Conservation (phyloP, 2,113 vertebrate genomes). For the Ursus arctos region DNA sequence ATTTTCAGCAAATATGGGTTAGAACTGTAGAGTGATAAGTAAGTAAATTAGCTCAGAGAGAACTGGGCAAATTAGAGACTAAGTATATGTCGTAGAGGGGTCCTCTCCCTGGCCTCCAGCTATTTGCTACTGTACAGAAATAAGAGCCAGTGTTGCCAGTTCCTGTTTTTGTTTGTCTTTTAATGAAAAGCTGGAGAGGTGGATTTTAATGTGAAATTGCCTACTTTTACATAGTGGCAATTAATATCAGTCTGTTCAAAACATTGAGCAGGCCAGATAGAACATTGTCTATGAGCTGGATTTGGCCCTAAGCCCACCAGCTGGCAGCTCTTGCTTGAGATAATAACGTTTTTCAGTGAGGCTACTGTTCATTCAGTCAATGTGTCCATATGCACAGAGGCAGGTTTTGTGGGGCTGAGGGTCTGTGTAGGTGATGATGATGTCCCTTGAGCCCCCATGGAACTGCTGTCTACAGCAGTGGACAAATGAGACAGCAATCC, state of each 20-base stretch:
- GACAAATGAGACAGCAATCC: background rate
- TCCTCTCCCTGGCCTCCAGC: background rate
- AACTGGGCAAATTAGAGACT: background rate
- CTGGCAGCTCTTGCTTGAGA: background rate
- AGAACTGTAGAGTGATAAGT: background rate
- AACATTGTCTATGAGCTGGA: background rate
- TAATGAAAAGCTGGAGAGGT: background rate
- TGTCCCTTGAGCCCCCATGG: background rate
- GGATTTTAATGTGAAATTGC: background rate
- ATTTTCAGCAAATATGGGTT: background rate
- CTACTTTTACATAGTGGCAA: background rate
- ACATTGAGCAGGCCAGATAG: background rate
- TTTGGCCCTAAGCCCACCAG: background rate
- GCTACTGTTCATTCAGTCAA: background rate
- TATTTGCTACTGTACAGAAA: background rate
- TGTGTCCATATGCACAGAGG: background rate
- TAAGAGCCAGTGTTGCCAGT: background rate
- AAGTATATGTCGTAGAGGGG: background rate
- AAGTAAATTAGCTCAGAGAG: background rate
- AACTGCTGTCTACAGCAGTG: background rate
- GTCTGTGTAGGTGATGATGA: no score
- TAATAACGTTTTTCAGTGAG: background rate
- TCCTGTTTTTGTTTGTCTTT: background rate
- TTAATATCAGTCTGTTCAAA: background rate
- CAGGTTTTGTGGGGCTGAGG: background rate